Percentiles rank a stretch among this genome's conserved stretches.
Evolutionary conservation across 2,888 invertebrate species (phyloP).

Genomic region (Anodontia alba): DNA sequence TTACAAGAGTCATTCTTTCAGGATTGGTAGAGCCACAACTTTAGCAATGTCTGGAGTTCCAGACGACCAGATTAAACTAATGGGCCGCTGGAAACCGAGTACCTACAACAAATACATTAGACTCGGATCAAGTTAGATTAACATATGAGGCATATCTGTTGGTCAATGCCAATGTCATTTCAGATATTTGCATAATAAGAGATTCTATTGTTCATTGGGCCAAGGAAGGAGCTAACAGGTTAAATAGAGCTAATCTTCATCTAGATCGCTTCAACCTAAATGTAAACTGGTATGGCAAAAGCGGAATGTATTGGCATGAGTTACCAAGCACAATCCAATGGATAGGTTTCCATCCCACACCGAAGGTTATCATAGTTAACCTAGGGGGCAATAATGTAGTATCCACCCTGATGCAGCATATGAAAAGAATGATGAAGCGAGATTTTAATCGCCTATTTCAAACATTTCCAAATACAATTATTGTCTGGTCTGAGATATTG

Average conservation of each 20-base stretch:
- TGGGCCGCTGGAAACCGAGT: constrained; percentile 12
- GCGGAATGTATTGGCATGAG: background rate
- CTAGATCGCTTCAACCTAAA: background rate
- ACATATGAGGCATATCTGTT: background rate
- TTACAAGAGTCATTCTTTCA: constrained; percentile 11
- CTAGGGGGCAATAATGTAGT: background rate
- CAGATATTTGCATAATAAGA: background rate
- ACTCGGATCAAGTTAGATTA: background rate
- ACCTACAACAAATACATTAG: background rate
- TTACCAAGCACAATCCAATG: background rate
- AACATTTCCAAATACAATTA: background rate
- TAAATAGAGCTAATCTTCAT: background rate
- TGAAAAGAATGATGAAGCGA: background rate
- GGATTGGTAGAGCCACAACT: constrained; percentile 12
- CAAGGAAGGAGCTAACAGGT: background rate
- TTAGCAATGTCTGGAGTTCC: background rate
- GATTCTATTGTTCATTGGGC: background rate
- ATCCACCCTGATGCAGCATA: background rate
- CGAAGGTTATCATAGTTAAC: background rate
- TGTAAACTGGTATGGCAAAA: background rate
- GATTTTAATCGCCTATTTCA: background rate
- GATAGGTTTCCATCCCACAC: background rate
- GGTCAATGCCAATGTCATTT: background rate
- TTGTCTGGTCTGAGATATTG: background rate
- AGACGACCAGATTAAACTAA: background rate